A percentile compares a stretch with the other conserved stretches of the same genome.
These are phyloP conservation scores for Datnioides undecimradiatus DNA, from an alignment of 2,113 vertebrate species.

Conservation along the genomic window DNA sequence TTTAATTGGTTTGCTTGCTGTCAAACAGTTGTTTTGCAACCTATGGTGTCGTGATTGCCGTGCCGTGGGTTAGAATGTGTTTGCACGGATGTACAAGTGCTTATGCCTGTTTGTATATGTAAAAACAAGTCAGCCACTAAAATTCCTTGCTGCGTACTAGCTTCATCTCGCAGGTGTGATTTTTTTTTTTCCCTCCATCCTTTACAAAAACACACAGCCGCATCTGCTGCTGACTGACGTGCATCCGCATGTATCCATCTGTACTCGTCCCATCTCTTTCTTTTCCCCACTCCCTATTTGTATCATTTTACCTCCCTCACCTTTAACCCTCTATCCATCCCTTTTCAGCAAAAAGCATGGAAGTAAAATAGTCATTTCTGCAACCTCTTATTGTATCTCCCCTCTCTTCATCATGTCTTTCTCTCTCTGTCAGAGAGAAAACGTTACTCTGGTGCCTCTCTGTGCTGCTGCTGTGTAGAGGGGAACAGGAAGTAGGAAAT, in stretches of 20 bases:
- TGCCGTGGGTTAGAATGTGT: slow-evolving; percentile 10
- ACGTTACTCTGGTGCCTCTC: slow-evolving; percentile 34
- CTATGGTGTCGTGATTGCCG: not conserved
- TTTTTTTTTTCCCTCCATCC: slow-evolving; percentile 17
- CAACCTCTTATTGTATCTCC: slow-evolving; percentile 25
- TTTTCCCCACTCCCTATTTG: slow-evolving; percentile 12
- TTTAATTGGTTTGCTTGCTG: slow-evolving; percentile 25
- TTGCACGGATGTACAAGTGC: slow-evolving; percentile 22
- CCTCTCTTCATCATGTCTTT: slow-evolving; percentile 32
- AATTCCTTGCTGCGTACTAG: slow-evolving; percentile 3
- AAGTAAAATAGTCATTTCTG: slow-evolving; percentile 26
- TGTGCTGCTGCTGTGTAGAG: slow-evolving; percentile 49
- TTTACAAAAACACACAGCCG: slow-evolving; percentile 18
- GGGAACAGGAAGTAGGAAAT: slow-evolving; percentile 60
- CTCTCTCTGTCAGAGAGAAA: slow-evolving; percentile 31
- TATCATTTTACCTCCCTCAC: not conserved
- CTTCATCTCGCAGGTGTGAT: not conserved
- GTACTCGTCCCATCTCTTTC: slow-evolving; percentile 5
- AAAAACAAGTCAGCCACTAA: slow-evolving; percentile 7
- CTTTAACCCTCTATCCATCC: slow-evolving; percentile 25
- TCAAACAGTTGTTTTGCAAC: slow-evolving; percentile 14
- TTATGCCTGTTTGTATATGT: slow-evolving; percentile 40
- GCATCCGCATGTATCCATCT: slow-evolving; percentile 30
- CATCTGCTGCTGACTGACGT: slow-evolving; percentile 47
- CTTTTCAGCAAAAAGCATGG: not conserved